phyloP scores from a whole-genome alignment of 2,888 invertebrate genomes.

The Idaea aversata region DNA sequence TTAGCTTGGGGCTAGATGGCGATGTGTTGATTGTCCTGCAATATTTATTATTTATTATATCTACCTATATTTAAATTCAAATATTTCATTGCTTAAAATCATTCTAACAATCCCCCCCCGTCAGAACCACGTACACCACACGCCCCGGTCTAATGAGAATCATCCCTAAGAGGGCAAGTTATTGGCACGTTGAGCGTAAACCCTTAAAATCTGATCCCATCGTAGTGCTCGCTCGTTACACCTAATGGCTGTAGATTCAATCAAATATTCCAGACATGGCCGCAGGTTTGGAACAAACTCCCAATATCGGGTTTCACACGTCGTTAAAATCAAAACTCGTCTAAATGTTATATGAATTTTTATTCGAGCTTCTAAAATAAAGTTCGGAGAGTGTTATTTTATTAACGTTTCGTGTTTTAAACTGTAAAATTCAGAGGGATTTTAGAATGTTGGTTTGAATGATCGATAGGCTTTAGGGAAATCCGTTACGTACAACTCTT shows the following conservation, averaged over 20 bases:
- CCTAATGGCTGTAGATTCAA: slow-evolving; percentile 1
- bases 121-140: too few species aligned
- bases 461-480: background rate
- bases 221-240: background rate
- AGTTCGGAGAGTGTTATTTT: background rate
- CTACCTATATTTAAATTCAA: too few species aligned
- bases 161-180: too few species aligned
- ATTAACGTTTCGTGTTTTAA: background rate
- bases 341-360: background rate
- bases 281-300: background rate
- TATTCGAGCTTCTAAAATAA: background rate
- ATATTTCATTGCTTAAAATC: too few species aligned
- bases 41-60: too few species aligned
- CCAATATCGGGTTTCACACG: background rate
- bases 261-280: background rate
- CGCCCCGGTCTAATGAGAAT: too few species aligned
- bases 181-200: too few species aligned
- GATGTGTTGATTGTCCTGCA: too few species aligned
- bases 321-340: background rate
- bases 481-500: background rate
- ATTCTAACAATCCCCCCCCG: too few species aligned
- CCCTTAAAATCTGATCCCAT: background rate
- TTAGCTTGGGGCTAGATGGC: too few species aligned
- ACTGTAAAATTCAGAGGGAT: background rate
- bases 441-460: background rate